Evolutionary conservation across 2,797 vertebrate species (phyloP), one percentile per base, ranked within the genome.

Genomic region (Danio kyathit): DNA sequence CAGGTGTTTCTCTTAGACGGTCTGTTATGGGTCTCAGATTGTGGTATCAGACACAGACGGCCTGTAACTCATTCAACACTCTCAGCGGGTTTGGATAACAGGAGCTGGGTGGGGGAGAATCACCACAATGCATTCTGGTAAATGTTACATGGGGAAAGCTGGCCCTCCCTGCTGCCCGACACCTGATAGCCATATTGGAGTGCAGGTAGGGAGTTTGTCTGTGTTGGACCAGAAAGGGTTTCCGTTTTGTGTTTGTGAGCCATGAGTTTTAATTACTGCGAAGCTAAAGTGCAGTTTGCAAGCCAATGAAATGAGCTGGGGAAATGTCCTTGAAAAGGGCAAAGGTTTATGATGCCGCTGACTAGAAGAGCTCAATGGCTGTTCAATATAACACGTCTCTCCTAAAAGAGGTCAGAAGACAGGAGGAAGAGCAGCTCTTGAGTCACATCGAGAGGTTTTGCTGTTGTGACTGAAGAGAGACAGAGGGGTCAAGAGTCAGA

Each of bases 131-230:
- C 69, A 57, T 74, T 81, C 43, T 73, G 74, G 69, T 69, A 73
- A 76, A 82, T 56, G 59, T 59, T 82, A 79, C 57, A 71, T 61
- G 14, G 63, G 48, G 44, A 73, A 82, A 70, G 19, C 57, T 69
- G 65, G 48, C 19, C 10, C 29, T 52, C 10, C 76, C 64, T 76
- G 56, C 56, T 81, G 65, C 46, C 54, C 76, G 76, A 64, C 61
- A 74, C 44, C 48, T 73, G 69, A 80, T 56, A 67, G 70, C 69
- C 77, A 85, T 67, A 78, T 73, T 80, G 63, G n/a, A 74, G 71
- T 13, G 75, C 41, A 78, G 64, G 70, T 67, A 51, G 70, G 81
- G 56, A 46, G 17, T 29, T 63, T 56, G 69, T 51, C 67, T 64
- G 54, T 67, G 40, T 70, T 52, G 17, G 44, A 70, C 17, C n/a